phyloP scores from a whole-genome alignment of 2,797 vertebrate genomes.

The Pangasius krempfi region DNA sequence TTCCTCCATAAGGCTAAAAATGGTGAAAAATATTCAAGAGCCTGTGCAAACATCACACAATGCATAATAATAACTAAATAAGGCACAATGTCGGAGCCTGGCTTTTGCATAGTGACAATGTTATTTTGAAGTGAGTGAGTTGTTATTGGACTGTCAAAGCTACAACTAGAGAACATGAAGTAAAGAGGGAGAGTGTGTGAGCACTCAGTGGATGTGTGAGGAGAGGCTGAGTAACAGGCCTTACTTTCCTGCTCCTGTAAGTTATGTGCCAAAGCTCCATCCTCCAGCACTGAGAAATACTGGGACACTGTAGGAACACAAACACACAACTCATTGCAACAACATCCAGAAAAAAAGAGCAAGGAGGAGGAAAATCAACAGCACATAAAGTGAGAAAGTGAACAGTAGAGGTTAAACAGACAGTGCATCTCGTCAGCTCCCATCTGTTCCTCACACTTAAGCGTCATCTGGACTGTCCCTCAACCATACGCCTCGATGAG shows the following conservation, averaged over 20 bases:
- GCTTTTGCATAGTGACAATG: background rate
- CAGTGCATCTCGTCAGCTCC: constrained; percentile 33
- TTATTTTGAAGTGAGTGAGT: background rate
- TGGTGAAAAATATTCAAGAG: background rate
- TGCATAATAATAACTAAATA: background rate
- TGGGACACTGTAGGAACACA: constrained; percentile 71
- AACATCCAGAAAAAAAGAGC: constrained; percentile 34
- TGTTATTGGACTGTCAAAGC: background rate
- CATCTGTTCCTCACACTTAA: background rate
- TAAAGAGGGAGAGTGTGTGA: background rate
- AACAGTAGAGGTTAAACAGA: background rate
- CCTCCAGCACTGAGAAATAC: constrained; percentile 78
- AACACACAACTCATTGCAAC: constrained; percentile 32
- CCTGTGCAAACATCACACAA: background rate
- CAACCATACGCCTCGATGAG: background rate
- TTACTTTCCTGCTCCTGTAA: constrained; percentile 82
- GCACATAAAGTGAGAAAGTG: background rate
- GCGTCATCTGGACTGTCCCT: background rate
- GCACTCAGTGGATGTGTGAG: background rate
- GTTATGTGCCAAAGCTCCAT: constrained; percentile 73
- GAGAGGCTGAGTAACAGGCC: constrained; percentile 46
- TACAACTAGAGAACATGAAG: background rate
- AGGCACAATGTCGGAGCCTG: background rate
- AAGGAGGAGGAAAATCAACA: constrained; percentile 6
- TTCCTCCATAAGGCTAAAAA: background rate